These are phyloP conservation scores for Gnatocerus cornutus DNA, from an alignment of 2,888 invertebrate species.

Conservation along the genomic window DNA sequence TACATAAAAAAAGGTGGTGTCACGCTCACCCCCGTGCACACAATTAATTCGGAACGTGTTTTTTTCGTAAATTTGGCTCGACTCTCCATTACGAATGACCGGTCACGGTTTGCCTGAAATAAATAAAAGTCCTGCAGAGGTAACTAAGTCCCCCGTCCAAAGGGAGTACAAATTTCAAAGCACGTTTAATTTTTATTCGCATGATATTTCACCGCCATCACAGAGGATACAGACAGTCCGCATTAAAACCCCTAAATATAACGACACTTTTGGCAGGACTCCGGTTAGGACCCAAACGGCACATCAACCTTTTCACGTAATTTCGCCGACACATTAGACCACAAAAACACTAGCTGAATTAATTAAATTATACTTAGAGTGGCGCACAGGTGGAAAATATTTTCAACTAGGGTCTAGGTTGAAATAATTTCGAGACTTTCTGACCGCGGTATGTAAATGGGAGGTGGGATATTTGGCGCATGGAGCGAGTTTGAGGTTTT, in stretches of 20 bases:
- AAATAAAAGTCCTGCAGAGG: conserved; percentile 31
- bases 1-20: conserved; percentile 3
- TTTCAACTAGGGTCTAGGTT: conserved; percentile 2
- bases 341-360: conserved; percentile 41
- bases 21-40: conserved; percentile 10
- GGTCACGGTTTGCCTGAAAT: conserved; percentile 36
- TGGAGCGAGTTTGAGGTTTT: no score
- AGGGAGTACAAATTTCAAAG: conserved; percentile 40
- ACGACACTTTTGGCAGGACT: conserved; percentile 40
- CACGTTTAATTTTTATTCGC: conserved; percentile 47
- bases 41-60: conserved; percentile 37
- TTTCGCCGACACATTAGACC: conserved; percentile 29
- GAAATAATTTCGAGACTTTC: background rate
- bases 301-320: conserved; percentile 37
- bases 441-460: background rate
- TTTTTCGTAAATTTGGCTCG: conserved; percentile 27
- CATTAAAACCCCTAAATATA: conserved; percentile 36
- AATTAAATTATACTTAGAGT: conserved; percentile 34
- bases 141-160: conserved; percentile 28
- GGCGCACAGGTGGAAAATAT: conserved; percentile 1
- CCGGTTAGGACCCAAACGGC: conserved; percentile 25
- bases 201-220: conserved; percentile 38
- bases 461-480: no score
- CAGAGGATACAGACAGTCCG: conserved; percentile 7
- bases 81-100: conserved; percentile 28